Base-by-base conservation (phyloP, 1,140 invertebrate genomes). In the Zelostemma sp. region DNA sequence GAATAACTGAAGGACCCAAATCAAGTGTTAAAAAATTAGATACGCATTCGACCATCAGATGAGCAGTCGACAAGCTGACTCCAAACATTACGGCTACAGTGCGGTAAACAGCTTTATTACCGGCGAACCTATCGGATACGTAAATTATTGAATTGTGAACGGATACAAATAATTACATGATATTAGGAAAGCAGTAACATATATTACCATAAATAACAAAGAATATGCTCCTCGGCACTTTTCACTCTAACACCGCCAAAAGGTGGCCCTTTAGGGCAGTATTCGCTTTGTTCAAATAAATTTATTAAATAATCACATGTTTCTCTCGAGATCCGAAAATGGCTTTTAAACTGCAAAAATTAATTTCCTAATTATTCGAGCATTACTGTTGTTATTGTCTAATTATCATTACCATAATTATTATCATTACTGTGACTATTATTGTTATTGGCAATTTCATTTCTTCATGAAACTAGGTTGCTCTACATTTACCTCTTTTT, bases 131-230 rank as follows among this genome's bases (percentile, higher is more conserved):
- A 11, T 21, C 19, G 21, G 40, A 25, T 21, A 25, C 33, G 9
- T 25, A 43, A 40, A 47, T 31, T 48, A 45, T 31, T 16, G 1
- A 9, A 8, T 25, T 56, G 4, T 16, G 9, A 45, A 19, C 25
- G 6, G 12, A n/a, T 14, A 48, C 43, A 12, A 43, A 35, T 35
- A 50, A 59, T 1, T 35, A 1, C n/a, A 49, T 19, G 9, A 49
- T 57, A 19, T 50, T 35, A 50, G 17, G 28, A n/a, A n/a, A n/a
- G n/a, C n/a, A n/a, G n/a, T n/a, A n/a, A n/a, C n/a, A n/a, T 28
- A 6, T 43, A 46, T 35, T 55, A 67, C 64, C 64, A 67, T 18
- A 67, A 50, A 41, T 50, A 67, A 25, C 46, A 50, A 25, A 67
- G 33, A 9, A 67, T n/a, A 43, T 67, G 41, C 21, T 55, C 48